Percentiles rank a stretch among this genome's conserved stretches.
Evolutionary conservation across 2,888 invertebrate genomes (phyloP).

Genomic region (Autographa gamma): DNA sequence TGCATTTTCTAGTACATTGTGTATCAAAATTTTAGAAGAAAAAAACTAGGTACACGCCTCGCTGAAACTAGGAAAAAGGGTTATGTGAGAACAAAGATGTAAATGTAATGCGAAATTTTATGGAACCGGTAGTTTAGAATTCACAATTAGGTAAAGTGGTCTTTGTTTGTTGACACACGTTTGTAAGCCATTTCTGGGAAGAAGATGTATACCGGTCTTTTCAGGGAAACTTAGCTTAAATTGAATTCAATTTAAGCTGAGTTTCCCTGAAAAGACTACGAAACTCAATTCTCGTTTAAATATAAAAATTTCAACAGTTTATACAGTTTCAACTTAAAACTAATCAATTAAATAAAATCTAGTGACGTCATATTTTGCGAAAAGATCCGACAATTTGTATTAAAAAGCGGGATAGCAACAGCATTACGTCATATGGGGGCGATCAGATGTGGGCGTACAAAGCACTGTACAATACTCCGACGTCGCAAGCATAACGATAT

Average conservation of each 20-base stretch:
- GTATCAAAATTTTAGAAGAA: constrained; percentile 21
- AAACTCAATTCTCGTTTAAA: too few species aligned
- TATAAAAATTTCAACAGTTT: too few species aligned
- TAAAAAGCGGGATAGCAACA: background rate
- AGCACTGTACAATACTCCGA: background rate
- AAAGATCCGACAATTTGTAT: background rate
- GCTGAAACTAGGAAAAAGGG: constrained; percentile 28
- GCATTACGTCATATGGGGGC: background rate
- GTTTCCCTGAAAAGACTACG: too few species aligned
- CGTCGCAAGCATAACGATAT: background rate
- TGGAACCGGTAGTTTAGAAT: constrained; percentile 9
- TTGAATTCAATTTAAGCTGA: too few species aligned
- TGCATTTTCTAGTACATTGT: constrained; percentile 28
- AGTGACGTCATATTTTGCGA: background rate
- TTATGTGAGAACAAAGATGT: constrained; percentile 12
- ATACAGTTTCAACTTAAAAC: background rate
- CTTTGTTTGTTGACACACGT: too few species aligned
- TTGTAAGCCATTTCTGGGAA: background rate
- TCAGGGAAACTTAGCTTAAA: too few species aligned
- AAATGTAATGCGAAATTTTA: background rate
- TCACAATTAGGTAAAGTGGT: background rate
- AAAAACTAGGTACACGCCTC: constrained; percentile 21
- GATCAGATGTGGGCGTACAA: background rate
- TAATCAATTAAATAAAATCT: background rate
- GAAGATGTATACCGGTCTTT: too few species aligned